Conservation (phyloP, 2,888 invertebrate genomes). For the Andrena marginata region DNA sequence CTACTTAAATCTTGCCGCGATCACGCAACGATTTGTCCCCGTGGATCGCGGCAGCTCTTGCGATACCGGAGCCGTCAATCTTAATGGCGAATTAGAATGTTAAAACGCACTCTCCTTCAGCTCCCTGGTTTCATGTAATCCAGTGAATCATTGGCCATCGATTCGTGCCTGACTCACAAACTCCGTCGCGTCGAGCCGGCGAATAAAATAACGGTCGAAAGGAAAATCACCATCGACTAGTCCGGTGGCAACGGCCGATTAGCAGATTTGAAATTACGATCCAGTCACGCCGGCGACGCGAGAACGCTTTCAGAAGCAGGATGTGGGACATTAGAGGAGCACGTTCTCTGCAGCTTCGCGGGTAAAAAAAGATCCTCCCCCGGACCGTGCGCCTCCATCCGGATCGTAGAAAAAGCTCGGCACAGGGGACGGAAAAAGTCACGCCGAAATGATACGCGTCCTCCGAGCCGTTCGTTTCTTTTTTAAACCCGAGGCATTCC, state of each 20-base stretch:
- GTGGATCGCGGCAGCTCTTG: slow-evolving; percentile 20
- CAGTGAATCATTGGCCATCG: slow-evolving; percentile 43
- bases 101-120: background rate
- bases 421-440: slow-evolving; percentile 14
- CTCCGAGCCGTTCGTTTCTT: background rate
- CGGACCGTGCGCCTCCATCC: slow-evolving; percentile 34
- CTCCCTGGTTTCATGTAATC: slow-evolving; percentile 25
- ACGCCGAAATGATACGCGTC: background rate
- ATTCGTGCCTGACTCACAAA: slow-evolving; percentile 28
- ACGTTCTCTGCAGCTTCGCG: slow-evolving; percentile 17
- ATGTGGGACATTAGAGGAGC: slow-evolving; percentile 48
- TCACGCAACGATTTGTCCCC: slow-evolving; percentile 9
- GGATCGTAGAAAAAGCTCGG: slow-evolving; percentile 39
- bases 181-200: slow-evolving; percentile 21
- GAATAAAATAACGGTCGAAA: slow-evolving; percentile 28
- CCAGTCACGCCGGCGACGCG: slow-evolving; percentile 1
- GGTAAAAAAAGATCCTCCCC: slow-evolving; percentile 65
- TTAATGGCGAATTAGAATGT: slow-evolving; percentile 12
- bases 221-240: slow-evolving; percentile 16
- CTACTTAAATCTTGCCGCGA: background rate
- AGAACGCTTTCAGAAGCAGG: slow-evolving; percentile 43
- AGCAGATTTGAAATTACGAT: slow-evolving; percentile 18
- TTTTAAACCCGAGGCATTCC: background rate
- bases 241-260: slow-evolving; percentile 27
- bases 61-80: background rate